A percentile compares a stretch with the other conserved stretches of the same genome.
These are phyloP conservation scores for Neuroterus valhalla DNA, from an alignment of 1,140 invertebrate species.

Conservation along the genomic window DNA sequence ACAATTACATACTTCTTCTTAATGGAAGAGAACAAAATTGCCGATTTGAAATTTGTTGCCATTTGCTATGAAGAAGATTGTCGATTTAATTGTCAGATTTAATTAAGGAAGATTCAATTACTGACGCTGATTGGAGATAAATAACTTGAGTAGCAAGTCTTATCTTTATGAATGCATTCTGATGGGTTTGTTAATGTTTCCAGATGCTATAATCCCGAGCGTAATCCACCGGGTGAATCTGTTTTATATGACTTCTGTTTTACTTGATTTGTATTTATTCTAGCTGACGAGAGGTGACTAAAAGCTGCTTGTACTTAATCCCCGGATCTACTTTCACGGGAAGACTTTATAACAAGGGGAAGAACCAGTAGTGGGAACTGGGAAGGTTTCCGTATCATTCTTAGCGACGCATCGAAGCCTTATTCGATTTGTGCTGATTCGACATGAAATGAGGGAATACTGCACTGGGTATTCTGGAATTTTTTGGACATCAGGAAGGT, in stretches of 20 bases:
- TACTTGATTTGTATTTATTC: neutral
- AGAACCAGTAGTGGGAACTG: conserved; percentile 18
- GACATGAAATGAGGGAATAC: conserved; percentile 52
- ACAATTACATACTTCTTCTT: neutral
- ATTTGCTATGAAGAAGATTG: too few species aligned
- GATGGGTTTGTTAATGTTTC: too few species aligned
- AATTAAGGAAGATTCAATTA: too few species aligned
- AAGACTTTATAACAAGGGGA: conserved; percentile 45
- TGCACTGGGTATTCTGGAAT: conserved; percentile 49
- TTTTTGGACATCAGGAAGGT: conserved; percentile 10
- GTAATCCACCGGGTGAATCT: too few species aligned
- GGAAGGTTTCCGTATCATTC: conserved; percentile 56
- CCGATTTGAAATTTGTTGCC: too few species aligned
- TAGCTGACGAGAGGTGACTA: conserved; percentile 33
- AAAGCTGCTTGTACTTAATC: conserved; percentile 52
- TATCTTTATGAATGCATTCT: too few species aligned
- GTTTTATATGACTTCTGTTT: conserved; percentile 12
- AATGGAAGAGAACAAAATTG: too few species aligned
- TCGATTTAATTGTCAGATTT: too few species aligned
- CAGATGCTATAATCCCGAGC: too few species aligned
- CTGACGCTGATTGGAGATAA: too few species aligned
- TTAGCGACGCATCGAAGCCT: conserved; percentile 52
- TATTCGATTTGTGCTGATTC: conserved; percentile 57
- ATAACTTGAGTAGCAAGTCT: too few species aligned
- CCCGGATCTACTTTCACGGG: conserved; percentile 53